Conservation (phyloP, 2,888 invertebrate genomes). For the Onchidella celtica region DNA sequence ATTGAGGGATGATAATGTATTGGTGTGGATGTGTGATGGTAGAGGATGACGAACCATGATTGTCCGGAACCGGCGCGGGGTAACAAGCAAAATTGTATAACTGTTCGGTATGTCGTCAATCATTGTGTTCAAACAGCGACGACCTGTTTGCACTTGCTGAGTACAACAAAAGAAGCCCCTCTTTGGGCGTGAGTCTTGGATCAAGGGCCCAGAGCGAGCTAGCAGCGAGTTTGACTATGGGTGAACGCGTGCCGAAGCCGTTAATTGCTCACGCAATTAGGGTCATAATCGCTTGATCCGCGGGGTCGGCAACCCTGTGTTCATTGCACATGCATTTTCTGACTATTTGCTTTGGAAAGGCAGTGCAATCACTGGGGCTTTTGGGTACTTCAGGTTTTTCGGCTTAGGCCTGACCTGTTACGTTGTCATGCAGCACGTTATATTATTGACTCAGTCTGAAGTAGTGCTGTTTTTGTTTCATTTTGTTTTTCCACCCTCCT, state of each 20-base stretch:
- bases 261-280: constrained; percentile 31
- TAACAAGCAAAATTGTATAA: constrained; percentile 30
- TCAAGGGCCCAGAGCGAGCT: constrained; percentile 5
- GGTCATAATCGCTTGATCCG: background rate
- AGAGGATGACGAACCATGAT: too few relatives aligned
- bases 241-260: constrained; percentile 20
- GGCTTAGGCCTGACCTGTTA: too few relatives aligned
- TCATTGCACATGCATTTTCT: constrained; percentile 7
- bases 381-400: background rate
- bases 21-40: too few relatives aligned
- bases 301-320: background rate
- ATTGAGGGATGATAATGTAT: too few relatives aligned
- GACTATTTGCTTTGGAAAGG: constrained; percentile 4
- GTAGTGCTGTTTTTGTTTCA: too few relatives aligned
- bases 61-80: too few relatives aligned
- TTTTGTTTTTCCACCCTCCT: too few relatives aligned
- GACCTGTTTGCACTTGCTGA: constrained; percentile 7
- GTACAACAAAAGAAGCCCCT: constrained; percentile 14
- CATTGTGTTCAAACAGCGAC: background rate
- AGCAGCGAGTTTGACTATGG: constrained; percentile 19
- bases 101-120: constrained; percentile 23
- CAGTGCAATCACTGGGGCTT: constrained; percentile 1
- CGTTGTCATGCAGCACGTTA: too few relatives aligned
- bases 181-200: background rate
- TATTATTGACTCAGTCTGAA: too few relatives aligned